phyloP scores from a whole-genome alignment of 2,113 vertebrate genomes.

The Stomatorhinus ivindoensis region DNA sequence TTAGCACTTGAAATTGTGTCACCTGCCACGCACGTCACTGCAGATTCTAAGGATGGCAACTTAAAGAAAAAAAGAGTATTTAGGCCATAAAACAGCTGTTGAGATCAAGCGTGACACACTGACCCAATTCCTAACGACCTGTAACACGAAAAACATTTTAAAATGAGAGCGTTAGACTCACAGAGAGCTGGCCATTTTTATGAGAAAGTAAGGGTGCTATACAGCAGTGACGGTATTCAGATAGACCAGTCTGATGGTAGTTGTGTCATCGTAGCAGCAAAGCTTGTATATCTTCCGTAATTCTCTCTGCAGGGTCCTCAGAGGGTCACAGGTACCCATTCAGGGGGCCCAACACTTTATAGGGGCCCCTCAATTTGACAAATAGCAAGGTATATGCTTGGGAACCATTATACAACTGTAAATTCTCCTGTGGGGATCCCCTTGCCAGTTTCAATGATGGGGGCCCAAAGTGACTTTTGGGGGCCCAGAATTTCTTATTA shows the following conservation, averaged over 20 bases:
- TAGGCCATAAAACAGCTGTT: neutral
- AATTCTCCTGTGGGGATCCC: neutral
- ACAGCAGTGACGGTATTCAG: neutral
- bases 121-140: neutral
- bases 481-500: neutral
- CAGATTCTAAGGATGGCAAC: neutral
- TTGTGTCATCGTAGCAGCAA: neutral
- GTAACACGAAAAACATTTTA: neutral
- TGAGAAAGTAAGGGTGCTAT: neutral
- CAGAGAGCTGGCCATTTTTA: neutral
- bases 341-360: neutral
- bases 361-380: neutral
- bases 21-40: neutral
- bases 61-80: neutral
- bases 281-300: neutral
- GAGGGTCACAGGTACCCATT: neutral
- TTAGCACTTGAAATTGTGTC: neutral
- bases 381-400: neutral
- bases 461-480: neutral
- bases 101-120: neutral
- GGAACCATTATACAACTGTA: neutral
- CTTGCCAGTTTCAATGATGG: neutral
- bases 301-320: neutral
- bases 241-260: neutral
- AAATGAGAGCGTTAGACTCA: neutral